Conservation (phyloP, 2,797 vertebrate genomes). For the Alectoris magna region DNA sequence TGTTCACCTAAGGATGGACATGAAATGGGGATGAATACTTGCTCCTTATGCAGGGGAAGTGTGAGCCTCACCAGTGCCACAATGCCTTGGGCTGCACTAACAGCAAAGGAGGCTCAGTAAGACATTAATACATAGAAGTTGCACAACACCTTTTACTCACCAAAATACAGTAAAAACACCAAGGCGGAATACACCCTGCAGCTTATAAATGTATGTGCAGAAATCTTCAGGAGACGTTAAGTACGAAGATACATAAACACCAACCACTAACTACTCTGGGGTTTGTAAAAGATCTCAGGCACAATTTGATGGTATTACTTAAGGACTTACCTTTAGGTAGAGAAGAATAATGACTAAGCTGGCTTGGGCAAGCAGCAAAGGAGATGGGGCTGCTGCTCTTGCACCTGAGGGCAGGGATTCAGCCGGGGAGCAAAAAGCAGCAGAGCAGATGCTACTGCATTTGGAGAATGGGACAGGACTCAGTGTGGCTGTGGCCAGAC, state of each 20-base stretch:
- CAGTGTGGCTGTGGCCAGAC: not conserved
- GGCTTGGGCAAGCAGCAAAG: not conserved
- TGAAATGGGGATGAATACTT: slow-evolving; percentile 13
- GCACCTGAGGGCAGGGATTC: not conserved
- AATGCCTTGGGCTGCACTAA: not conserved
- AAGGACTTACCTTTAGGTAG: not conserved
- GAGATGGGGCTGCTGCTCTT: not conserved
- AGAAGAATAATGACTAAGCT: not conserved
- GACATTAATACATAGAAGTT: not conserved
- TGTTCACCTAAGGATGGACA: slow-evolving; percentile 28
- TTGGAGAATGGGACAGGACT: not conserved
- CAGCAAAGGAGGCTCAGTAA: not conserved
- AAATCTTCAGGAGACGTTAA: not conserved
- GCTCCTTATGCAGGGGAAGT: not conserved
- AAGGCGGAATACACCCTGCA: not conserved
- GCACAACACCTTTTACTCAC: not conserved
- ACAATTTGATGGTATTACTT: not conserved
- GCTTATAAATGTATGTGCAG: not conserved
- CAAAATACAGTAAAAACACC: not conserved
- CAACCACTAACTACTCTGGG: not conserved
- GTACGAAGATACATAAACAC: not conserved
- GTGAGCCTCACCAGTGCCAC: not conserved
- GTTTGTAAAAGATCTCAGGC: not conserved
- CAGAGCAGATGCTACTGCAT: not conserved
- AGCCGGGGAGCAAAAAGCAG: not conserved